These are phyloP conservation scores for Periplaneta americana DNA, from an alignment of 1,140 invertebrate genomes.

Conservation along the genomic window DNA sequence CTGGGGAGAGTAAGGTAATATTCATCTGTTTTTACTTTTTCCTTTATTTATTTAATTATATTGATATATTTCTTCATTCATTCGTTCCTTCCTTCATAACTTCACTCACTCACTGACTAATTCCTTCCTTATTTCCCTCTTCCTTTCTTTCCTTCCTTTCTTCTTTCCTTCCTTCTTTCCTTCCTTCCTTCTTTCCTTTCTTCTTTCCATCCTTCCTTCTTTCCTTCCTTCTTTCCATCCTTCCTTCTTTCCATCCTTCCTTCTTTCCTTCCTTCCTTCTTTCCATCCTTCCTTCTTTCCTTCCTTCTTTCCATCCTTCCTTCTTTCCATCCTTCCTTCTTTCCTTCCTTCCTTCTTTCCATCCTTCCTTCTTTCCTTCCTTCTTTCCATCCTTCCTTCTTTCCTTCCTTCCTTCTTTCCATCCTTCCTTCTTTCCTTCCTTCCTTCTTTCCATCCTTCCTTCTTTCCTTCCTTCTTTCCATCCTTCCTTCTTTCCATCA, in stretches of 20 bases:
- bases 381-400: slow-evolving; percentile 16
- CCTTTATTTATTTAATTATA: background rate
- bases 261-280: background rate
- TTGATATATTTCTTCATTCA: too few species aligned
- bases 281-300: background rate
- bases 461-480: slow-evolving; percentile 8
- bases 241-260: background rate
- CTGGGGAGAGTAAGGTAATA: background rate
- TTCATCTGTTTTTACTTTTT: background rate
- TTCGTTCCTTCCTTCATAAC: too few species aligned
- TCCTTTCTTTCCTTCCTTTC: background rate
- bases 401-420: slow-evolving; percentile 17
- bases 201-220: background rate
- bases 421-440: slow-evolving; percentile 16
- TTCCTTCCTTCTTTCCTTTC: background rate
- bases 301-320: background rate
- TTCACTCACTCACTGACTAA: too few species aligned
- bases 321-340: background rate
- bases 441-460: slow-evolving; percentile 14
- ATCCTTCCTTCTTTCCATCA: slow-evolving; percentile 3
- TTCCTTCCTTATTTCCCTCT: too few species aligned
- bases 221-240: background rate
- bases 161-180: background rate
- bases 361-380: slow-evolving; percentile 16
- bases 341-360: slow-evolving; percentile 14